Base-by-base conservation (phyloP, 2,888 invertebrate genomes). In the Tachina grossa region DNA sequence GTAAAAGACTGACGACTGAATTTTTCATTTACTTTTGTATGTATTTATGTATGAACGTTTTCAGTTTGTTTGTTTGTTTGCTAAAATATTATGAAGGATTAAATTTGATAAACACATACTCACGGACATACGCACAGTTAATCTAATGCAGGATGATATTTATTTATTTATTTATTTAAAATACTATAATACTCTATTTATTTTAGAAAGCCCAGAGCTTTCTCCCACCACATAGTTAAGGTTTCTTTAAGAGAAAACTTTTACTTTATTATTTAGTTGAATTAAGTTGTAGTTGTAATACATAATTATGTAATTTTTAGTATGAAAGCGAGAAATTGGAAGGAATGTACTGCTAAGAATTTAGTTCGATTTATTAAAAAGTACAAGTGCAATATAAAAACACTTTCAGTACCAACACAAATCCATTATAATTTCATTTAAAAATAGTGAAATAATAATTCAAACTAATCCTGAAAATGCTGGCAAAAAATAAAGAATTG, bases 41-140 rank as follows among this genome's bases (percentile, higher is more conserved):
- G 11, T 41, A 51, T 49, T 55, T 45, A 31, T 6, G 6, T 31
- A 11, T 4, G 11, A 59, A 57, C 59, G 61, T 51, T 57, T 75
- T 61, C 43, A 63, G 63, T 65, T 68, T 47, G 65, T 10, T 80
- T 79, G 43, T 75, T 75, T 84, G 79, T 65, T 75, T 84, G 79
- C 59, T 57, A 41, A 75, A 71, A 69, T 75, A 69, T 65, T 75
- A 65, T 79, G 39, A 57, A 69, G 63, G 79, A 75, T 79, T 71
- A 79, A 53, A 69, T 63, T 83, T 63, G 74, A 78, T 47, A 61
- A n/a, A 43, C 16, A 6, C 59, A 76, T 41, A 69, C 6, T 31
- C 31, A 63, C 13, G 47, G 16, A 49, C 41, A 61, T 8, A 57
- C 10, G 10, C 45, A n/a, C n/a, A 66, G 45, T 65, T 71, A 63